Evolutionary conservation across 1,140 invertebrate species (phyloP).

Genomic region (Calycopis cecrops): DNA sequence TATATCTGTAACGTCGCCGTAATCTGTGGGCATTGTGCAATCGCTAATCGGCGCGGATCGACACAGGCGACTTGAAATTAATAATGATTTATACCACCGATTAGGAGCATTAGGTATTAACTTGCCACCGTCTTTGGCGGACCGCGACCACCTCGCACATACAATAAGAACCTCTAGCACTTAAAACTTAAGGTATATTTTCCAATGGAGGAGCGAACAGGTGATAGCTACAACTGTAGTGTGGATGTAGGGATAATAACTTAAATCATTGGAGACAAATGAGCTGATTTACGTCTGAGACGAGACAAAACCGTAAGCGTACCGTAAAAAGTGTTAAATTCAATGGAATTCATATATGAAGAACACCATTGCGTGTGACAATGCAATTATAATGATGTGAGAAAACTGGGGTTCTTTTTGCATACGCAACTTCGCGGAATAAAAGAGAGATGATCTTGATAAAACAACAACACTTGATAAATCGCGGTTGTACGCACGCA

Average conservation of each 20-base stretch:
- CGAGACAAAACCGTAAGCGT: not conserved
- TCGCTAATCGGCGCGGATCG: constrained; percentile 68
- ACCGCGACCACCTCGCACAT: not conserved
- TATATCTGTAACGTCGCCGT: constrained; percentile 53
- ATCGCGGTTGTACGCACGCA: constrained; percentile 6
- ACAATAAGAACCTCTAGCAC: too few species aligned
- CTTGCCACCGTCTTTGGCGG: constrained; percentile 51
- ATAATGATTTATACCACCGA: constrained; percentile 72
- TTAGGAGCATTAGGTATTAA: constrained; percentile 60
- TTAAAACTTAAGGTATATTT: constrained; percentile 19
- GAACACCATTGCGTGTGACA: constrained; percentile 32
- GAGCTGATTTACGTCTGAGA: not conserved
- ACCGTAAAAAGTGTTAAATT: constrained; percentile 3
- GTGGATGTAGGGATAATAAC: constrained; percentile 27
- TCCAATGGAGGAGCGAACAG: constrained; percentile 23
- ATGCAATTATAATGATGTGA: constrained; percentile 30
- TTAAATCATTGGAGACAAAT: constrained; percentile 28
- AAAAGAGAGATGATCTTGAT: constrained; percentile 30
- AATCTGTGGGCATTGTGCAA: constrained; percentile 68
- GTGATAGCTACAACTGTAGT: constrained; percentile 21
- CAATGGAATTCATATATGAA: constrained; percentile 12
- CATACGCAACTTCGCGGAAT: constrained; percentile 26
- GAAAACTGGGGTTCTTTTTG: constrained; percentile 30
- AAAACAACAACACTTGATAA: constrained; percentile 22
- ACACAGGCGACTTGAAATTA: constrained; percentile 58